Conservation (phyloP, 2,113 vertebrate species). For the Corythornis cristatus region DNA sequence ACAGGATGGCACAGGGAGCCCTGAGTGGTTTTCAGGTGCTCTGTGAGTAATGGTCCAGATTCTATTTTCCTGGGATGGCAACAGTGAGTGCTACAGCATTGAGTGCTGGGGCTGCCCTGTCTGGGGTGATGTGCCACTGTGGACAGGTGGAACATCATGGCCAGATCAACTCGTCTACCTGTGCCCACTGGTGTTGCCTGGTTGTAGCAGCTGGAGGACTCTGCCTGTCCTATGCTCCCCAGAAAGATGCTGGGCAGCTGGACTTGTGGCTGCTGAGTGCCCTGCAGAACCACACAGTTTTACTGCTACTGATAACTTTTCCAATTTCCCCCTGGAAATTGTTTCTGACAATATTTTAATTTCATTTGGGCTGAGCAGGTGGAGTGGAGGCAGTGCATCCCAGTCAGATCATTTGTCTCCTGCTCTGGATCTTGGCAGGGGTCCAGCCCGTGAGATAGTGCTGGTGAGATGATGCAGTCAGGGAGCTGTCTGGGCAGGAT, state of each 20-base stretch:
- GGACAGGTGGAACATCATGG: rapidly evolving
- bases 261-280: not conserved
- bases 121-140: rapidly evolving
- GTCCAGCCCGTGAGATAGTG: rapidly evolving
- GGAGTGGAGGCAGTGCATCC: not conserved
- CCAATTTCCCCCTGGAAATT: conserved; percentile 23
- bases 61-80: not conserved
- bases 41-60: not conserved
- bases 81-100: not conserved
- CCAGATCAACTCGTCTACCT: rapidly evolving
- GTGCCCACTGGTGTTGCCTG: rapidly evolving
- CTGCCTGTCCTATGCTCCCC: not conserved
- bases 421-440: rapidly evolving
- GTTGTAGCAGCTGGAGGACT: not conserved
- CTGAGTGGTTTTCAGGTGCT: rapidly evolving
- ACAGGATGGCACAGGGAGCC: not conserved
- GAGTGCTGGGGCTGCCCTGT: not conserved
- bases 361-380: conserved; percentile 2
- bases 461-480: rapidly evolving
- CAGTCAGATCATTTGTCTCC: not conserved
- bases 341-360: conserved; percentile 50
- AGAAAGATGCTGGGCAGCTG: rapidly evolving
- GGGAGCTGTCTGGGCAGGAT: rapidly evolving
- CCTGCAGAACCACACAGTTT: rapidly evolving
- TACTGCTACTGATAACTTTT: rapidly evolving